Base-by-base conservation (phyloP, 1,140 invertebrate species). In the Drosophila parabipectinata region DNA sequence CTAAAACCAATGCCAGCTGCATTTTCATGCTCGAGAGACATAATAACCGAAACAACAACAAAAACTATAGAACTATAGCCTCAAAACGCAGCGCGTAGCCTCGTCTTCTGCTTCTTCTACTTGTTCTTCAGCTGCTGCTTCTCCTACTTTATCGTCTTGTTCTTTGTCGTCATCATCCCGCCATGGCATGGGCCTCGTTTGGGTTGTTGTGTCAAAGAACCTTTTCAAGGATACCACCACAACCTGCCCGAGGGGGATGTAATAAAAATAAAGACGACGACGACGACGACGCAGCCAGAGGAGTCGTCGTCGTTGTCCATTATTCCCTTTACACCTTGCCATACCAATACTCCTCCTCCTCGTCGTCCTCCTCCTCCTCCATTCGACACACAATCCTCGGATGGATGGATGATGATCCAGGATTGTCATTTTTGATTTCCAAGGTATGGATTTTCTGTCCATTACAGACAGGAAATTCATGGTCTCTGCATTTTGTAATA, bases 191-290 rank as follows among this genome's bases (percentile, higher is more conserved):
- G 37, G 34, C 37, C 50, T 48, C 51, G 39, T 56, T 80, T 61
- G 21, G 21, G 21, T 21, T 75, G 77, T 78, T 75, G 77, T 78
- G 81, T 81, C 81, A 77, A 84, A 81, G 74, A 85, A 85, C 81
- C 81, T 87, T 87, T 85, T 87, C 81, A 85, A 85, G 81, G 81
- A 84, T 85, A 85, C 48, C 58, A 64, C 47, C 58, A 72, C 50
- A 75, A 60, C 73, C 72, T 76, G 73, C 73, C 72, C 44, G 30
- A 48, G 37, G 66, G 32, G 66, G 41, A 68, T 68, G 63, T 68
- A 68, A 69, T 67, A 69, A 48, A 56, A 69, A 47, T 68, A n/a
- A 68, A 69, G 50, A 37, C 28, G 50, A 45, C 28, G 30, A 15
- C 39, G 39, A 67, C 21, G 24, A 15, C 34, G 8, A 3, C 32